Percentiles rank a stretch among this genome's conserved stretches.
phyloP scores from a whole-genome alignment of 2,888 invertebrate genomes.

The Cheilosia soror region DNA sequence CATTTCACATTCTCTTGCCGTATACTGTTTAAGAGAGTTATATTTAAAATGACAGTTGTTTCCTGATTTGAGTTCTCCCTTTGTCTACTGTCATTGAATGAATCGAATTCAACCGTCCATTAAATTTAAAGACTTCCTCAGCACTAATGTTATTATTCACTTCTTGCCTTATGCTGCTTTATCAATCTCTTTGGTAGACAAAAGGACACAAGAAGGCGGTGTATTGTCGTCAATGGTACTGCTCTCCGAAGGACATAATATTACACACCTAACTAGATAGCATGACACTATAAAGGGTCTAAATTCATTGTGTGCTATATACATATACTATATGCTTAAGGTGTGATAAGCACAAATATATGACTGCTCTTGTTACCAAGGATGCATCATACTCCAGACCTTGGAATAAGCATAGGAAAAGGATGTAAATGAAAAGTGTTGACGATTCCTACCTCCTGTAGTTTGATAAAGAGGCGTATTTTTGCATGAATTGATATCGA shows the following conservation, averaged over 20 bases:
- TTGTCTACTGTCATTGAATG: slow-evolving; percentile 6
- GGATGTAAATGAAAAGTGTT: no score
- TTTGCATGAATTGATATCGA: no score
- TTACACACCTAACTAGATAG: no score
- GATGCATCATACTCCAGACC: no score
- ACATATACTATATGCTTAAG: no score
- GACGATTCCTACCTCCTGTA: no score
- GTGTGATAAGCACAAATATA: no score
- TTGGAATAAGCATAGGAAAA: no score
- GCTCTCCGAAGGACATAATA: slow-evolving; percentile 1
- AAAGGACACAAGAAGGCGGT: not conserved
- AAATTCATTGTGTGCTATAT: no score
- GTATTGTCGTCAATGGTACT: not conserved
- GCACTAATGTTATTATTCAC: slow-evolving; percentile 28
- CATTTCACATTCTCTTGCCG: slow-evolving; percentile 16
- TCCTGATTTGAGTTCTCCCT: slow-evolving; percentile 1
- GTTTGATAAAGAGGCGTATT: no score
- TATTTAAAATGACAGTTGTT: slow-evolving; percentile 18
- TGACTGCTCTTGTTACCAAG: no score
- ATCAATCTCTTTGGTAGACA: slow-evolving; percentile 1
- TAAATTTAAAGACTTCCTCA: slow-evolving; percentile 46
- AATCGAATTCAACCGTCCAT: slow-evolving; percentile 38
- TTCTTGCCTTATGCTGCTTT: slow-evolving; percentile 25
- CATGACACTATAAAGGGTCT: no score
- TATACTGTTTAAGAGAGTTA: slow-evolving; percentile 6